phyloP scores from a whole-genome alignment of 1,140 invertebrate species.

The Drosophila bipectinata region DNA sequence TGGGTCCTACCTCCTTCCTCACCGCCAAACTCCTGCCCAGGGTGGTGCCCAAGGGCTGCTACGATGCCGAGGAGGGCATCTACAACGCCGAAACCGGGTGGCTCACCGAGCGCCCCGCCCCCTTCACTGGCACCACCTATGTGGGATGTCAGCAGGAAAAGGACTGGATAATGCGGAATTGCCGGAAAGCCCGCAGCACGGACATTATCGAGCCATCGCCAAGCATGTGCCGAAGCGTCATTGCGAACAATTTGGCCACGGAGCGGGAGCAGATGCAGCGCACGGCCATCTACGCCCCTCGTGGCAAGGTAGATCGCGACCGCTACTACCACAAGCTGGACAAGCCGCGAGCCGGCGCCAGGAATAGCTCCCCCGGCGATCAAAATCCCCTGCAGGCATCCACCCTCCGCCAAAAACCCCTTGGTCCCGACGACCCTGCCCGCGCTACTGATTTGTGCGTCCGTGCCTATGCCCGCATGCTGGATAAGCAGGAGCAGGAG shows the following conservation, averaged over 20 bases:
- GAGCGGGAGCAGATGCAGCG: conserved; percentile 27
- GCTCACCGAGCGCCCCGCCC: conserved; percentile 42
- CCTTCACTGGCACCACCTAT: conserved; percentile 38
- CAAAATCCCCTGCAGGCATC: not conserved
- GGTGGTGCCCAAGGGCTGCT: conserved; percentile 26
- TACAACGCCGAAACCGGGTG: conserved; percentile 47
- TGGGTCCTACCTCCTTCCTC: conserved; percentile 61
- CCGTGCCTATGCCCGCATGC: conserved; percentile 12
- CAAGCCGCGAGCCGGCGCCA: conserved; percentile 3
- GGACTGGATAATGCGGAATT: conserved; percentile 53
- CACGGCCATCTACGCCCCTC: conserved; percentile 51
- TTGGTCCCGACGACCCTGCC: not conserved
- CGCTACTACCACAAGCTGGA: conserved; percentile 60
- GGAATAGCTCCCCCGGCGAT: not conserved
- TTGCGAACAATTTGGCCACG: conserved; percentile 50
- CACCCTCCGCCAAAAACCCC: not conserved
- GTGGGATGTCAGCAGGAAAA: conserved; percentile 51
- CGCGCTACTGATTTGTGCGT: conserved; percentile 15
- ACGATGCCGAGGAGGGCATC: conserved; percentile 65
- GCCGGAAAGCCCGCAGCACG: conserved; percentile 28
- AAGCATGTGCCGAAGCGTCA: conserved; percentile 41
- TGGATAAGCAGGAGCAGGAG: not conserved
- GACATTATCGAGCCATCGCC: conserved; percentile 39
- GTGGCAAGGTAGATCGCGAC: conserved; percentile 20
- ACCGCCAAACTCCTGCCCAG: conserved; percentile 43